These are phyloP conservation scores for Chauna torquata DNA, from an alignment of 2,113 vertebrate species.

Conservation along the genomic window DNA sequence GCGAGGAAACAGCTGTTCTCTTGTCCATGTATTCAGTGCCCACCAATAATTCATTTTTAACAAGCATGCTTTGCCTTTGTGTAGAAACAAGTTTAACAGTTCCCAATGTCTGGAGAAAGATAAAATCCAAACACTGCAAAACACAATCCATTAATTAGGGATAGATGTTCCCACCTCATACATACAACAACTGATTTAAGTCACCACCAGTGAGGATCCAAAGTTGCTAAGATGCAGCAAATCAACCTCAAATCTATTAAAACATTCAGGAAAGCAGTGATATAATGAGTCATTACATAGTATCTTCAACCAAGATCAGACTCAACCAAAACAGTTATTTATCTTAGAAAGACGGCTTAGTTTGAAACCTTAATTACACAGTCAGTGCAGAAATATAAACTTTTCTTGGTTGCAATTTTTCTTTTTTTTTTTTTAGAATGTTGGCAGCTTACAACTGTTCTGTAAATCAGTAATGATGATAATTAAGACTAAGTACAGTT, in stretches of 20 bases:
- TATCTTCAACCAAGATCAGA: neutral
- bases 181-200: neutral
- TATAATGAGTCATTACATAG: rapidly evolving
- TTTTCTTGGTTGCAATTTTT: neutral
- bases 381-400: neutral
- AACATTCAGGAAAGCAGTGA: neutral
- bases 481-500: neutral
- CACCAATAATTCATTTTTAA: conserved; percentile 38
- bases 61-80: neutral
- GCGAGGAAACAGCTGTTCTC: conserved; percentile 4
- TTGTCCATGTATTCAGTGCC: neutral
- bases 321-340: neutral
- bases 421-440: too few relatives aligned
- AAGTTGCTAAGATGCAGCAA: neutral
- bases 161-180: neutral
- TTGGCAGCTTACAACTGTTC: neutral
- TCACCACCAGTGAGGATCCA: neutral
- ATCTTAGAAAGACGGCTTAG: neutral
- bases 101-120: neutral
- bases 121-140: neutral
- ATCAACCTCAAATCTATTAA: neutral
- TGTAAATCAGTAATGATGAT: neutral
- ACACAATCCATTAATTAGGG: neutral
- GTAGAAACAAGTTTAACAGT: neutral
- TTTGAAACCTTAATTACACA: neutral